A percentile compares a stretch with the other conserved stretches of the same genome.
phyloP scores from a whole-genome alignment of 2,113 vertebrate species.

The Chionodraco myersi region DNA sequence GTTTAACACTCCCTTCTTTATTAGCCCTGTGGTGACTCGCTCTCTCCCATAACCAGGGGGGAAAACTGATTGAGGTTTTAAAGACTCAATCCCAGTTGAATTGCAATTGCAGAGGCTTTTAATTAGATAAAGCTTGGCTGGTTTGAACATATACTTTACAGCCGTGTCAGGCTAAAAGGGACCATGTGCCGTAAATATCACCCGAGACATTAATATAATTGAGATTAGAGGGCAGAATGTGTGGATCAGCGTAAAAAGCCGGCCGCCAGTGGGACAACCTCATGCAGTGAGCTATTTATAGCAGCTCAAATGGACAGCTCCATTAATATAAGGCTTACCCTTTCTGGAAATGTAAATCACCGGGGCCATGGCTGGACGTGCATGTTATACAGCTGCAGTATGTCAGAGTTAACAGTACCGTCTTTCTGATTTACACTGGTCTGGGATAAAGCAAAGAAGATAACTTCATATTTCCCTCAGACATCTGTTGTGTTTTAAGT shows the following conservation, averaged over 20 bases:
- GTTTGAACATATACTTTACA: slow-evolving; percentile 79
- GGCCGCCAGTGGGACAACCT: slow-evolving; percentile 63
- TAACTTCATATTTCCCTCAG: slow-evolving; percentile 20
- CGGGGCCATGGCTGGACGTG: slow-evolving; percentile 39
- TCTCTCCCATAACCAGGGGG: slow-evolving; percentile 20
- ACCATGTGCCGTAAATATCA: slow-evolving; percentile 79
- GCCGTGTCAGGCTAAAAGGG: slow-evolving; percentile 77
- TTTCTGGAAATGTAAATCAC: slow-evolving; percentile 80
- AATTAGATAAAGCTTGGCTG: slow-evolving; percentile 82
- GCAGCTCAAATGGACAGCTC: slow-evolving; percentile 69
- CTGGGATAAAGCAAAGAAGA: slow-evolving; percentile 20
- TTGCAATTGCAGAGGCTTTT: slow-evolving; percentile 80
- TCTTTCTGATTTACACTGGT: slow-evolving; percentile 53
- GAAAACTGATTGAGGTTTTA: slow-evolving; percentile 75
- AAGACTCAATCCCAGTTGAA: slow-evolving; percentile 77
- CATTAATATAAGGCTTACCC: slow-evolving; percentile 77
- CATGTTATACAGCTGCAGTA: slow-evolving; percentile 61
- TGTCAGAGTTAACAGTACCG: slow-evolving; percentile 56
- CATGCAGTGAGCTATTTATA: slow-evolving; percentile 76
- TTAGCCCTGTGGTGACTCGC: slow-evolving; percentile 60
- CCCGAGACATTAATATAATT: slow-evolving; percentile 79
- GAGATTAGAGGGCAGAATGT: slow-evolving; percentile 78
- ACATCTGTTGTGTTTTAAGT: slow-evolving; percentile 41
- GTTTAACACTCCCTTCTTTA: slow-evolving; percentile 74
- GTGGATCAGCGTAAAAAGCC: slow-evolving; percentile 71